Conservation (phyloP, 2,888 invertebrate species). For the Macropis europaea region DNA sequence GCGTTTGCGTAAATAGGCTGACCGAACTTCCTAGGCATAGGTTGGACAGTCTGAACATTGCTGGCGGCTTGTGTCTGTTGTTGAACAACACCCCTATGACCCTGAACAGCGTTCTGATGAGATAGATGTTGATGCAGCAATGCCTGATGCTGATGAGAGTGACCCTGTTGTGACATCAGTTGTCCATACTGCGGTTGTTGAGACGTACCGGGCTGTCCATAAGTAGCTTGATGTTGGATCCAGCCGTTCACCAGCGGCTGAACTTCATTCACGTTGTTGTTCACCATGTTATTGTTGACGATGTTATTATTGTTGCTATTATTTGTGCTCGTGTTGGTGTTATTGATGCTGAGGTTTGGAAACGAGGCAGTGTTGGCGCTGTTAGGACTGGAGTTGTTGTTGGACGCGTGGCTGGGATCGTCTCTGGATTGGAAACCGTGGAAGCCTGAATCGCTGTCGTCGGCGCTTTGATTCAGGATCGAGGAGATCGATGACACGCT, state of each 20-base stretch:
- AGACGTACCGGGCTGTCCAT: conserved; percentile 64
- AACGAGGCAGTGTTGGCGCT: conserved; percentile 75
- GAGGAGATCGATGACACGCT: conserved; percentile 78
- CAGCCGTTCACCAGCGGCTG: conserved; percentile 71
- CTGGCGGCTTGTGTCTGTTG: conserved; percentile 45
- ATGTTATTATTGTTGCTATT: conserved; percentile 45
- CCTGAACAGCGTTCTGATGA: conserved; percentile 42
- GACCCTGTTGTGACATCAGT: conserved; percentile 48
- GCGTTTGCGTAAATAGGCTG: conserved; percentile 94
- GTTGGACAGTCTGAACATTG: conserved; percentile 71
- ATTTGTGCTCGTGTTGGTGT: conserved; percentile 60
- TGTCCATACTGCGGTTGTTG: conserved; percentile 58
- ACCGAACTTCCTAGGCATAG: conserved; percentile 78
- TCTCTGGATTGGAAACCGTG: conserved; percentile 77
- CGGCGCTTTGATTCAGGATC: conserved; percentile 76
- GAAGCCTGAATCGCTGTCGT: conserved; percentile 80
- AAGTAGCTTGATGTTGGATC: conserved; percentile 69
- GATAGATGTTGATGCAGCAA: conserved; percentile 59
- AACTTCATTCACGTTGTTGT: conserved; percentile 54
- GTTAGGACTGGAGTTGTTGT: conserved; percentile 76
- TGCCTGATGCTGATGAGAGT: conserved; percentile 65
- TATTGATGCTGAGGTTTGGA: conserved; percentile 69
- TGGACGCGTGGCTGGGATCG: conserved; percentile 76
- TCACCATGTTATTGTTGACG: conserved; percentile 32
- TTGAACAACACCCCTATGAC: conserved; percentile 44